Base-by-base conservation (phyloP, 2,113 vertebrate species). In the Hystrix brachyura region DNA sequence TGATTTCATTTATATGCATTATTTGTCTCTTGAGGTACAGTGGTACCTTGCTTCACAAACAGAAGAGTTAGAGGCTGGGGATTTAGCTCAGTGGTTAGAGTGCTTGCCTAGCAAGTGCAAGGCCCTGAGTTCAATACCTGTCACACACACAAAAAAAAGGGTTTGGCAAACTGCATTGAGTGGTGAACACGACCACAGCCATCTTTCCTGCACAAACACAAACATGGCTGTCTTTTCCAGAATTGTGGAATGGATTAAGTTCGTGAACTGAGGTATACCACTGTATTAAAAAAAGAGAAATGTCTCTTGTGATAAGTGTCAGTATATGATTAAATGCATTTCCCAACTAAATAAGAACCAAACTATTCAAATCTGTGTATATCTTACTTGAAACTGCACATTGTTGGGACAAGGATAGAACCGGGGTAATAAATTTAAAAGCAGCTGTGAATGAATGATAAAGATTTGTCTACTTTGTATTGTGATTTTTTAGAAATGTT, bases 1-100 rank as follows among this genome's bases (percentile, higher is more conserved):
- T 94, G n/a, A 72, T 94, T 78, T 80, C 46, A 86, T 89, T 53
- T 85, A 34, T 74, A 46, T 84, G 34, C n/a, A 64, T 93, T 82
- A 48, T 72, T 82, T 90, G 71, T 46, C 90, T 62, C 67, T 71
- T 80, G 57, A 64, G 3, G 18, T 62, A 15, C n/a, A 38, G 1
- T 71, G n/a, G n/a, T 46, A 46, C 38, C 71, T 74, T 43, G 48
- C 10, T 74, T 48, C 43, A 27, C 23, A 74, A 74, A 74, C 43
- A 74, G 38, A 46, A 74, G 43, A 38, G 38, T 38, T 38, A 38
- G 38, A 38, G 38, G 38, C 38, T 38, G 38, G 38, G 38, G 38
- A 38, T 38, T 38, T 38, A 38, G 38, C 38, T 38, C 38, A 38
- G 38, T 38, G 38, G 38, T 38, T 38, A 38, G 38, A 38, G 38